Base-by-base conservation (phyloP, 2,888 invertebrate species). In the Nemapogon koenigi region DNA sequence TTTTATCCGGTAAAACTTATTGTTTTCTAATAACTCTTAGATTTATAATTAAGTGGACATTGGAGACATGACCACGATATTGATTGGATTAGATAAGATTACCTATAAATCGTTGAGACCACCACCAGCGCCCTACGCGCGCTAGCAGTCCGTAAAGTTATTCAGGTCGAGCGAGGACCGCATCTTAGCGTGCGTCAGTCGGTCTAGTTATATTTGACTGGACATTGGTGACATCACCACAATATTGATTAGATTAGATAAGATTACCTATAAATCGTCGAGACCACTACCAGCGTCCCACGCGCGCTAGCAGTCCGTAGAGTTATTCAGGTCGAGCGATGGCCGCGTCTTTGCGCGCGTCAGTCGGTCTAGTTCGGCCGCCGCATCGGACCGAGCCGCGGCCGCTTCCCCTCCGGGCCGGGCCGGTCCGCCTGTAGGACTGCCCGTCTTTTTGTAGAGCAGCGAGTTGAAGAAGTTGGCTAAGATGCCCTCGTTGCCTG, bases 381-480 rank as follows among this genome's bases (percentile, higher is more conserved):
- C 94, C 22, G 94, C 95, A 70, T 95, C 94, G 13, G 91, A 89
- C 44, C 94, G 82, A 72, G 91, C 88, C 15, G 87, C 81, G 39
- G 87, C 82, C 64, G 88, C 86, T 60, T 90, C 91, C 43, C 37
- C 22, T 8, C 26, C 37, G 3, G 37, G 46, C 47, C 50, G 53
- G 64, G 59, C 55, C 62, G 42, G 67, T 45, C 33, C 82, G 69
- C 38, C 80, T 72, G 11, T 85, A 83, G 15, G 86, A 28, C 86
- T 81, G 26, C 90, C 91, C 25, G 92, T 88, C 80, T 96, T 96
- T 84, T 97, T 97, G 75, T 91, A 91, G 53, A 98, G 84, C 57
- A 98, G 82, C 45, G 97, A 97, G 81, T 97, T 97, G 82, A 98
- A 98, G 84, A 98, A 98, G 76, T 92, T 97, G 8, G 97, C 97